Evolutionary conservation across 35 echinoderm and acorn worm species (phyloP).

Genomic region (Holothuria glaberrima): DNA sequence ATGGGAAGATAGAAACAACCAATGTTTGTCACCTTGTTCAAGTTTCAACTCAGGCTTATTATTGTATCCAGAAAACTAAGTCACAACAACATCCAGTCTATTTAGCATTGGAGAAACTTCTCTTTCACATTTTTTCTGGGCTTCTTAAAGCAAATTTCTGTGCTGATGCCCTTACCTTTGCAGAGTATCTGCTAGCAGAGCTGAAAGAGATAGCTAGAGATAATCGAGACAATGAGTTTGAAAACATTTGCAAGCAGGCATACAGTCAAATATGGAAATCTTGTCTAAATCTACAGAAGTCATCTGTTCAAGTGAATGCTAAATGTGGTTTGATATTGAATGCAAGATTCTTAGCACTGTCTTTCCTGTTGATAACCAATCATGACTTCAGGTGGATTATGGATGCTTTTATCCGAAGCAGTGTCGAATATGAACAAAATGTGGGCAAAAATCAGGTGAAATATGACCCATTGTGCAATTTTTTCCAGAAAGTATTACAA

Average conservation of each 20-base stretch:
- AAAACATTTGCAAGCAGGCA: conserved; percentile 14
- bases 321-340: conserved; percentile 70
- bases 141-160: background rate
- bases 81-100: conserved; percentile 9
- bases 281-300: conserved; percentile 29
- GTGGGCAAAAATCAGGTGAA: conserved; percentile 25
- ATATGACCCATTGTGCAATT: conserved; percentile 52
- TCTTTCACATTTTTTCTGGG: background rate
- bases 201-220: background rate
- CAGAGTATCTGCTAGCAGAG: background rate
- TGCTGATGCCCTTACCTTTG: background rate
- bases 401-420: conserved; percentile 64
- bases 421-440: conserved; percentile 72
- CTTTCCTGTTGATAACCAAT: conserved; percentile 72
- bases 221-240: conserved; percentile 9
- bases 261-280: conserved; percentile 15
- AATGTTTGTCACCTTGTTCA: conserved; percentile 44
- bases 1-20: conserved; percentile 16
- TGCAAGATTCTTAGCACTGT: conserved; percentile 60
- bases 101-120: conserved; percentile 17
- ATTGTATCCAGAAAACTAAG: conserved; percentile 18
- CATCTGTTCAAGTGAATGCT: conserved; percentile 45
- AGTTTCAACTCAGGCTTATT: conserved; percentile 64
- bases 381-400: conserved; percentile 73
- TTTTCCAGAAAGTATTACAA: conserved; percentile 52